Percentiles rank a stretch among this genome's conserved stretches.
These are phyloP conservation scores for Caerostris darwini DNA, from an alignment of 1,140 invertebrate genomes.

Conservation along the genomic window DNA sequence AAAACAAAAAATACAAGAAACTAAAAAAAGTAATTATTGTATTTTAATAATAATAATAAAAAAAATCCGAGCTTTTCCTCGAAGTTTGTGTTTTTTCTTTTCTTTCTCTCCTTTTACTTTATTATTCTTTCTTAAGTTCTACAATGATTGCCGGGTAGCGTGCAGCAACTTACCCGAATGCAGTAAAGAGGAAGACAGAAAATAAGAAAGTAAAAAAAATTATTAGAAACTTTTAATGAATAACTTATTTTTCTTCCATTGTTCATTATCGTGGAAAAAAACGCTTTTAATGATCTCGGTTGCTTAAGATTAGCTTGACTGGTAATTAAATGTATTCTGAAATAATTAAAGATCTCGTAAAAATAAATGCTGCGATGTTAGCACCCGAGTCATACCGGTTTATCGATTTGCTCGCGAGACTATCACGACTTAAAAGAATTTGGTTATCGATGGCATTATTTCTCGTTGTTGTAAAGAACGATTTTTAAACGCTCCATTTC, in stretches of 20 bases:
- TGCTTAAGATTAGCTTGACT: slow-evolving; percentile 12
- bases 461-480: background rate
- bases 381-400: background rate
- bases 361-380: slow-evolving; percentile 14
- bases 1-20: background rate
- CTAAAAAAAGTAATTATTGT: slow-evolving; percentile 37
- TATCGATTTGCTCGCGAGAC: slow-evolving; percentile 38
- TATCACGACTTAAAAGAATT: slow-evolving; percentile 13
- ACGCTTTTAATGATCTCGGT: slow-evolving; percentile 16
- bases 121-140: background rate
- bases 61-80: background rate
- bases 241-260: slow-evolving; percentile 46
- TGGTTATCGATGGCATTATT: background rate
- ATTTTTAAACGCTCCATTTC: background rate
- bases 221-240: slow-evolving; percentile 66
- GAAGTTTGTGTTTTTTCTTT: background rate
- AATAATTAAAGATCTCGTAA: slow-evolving; percentile 52
- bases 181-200: background rate
- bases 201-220: background rate
- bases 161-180: slow-evolving; percentile 1
- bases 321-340: slow-evolving; percentile 45
- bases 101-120: background rate
- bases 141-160: slow-evolving; percentile 12
- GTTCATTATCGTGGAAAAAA: slow-evolving; percentile 42
- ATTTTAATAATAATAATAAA: background rate